Percentiles rank a stretch among this genome's conserved stretches.
Conservation (phyloP, 2,888 invertebrate genomes). For the Drosophila setosimentum region DNA sequence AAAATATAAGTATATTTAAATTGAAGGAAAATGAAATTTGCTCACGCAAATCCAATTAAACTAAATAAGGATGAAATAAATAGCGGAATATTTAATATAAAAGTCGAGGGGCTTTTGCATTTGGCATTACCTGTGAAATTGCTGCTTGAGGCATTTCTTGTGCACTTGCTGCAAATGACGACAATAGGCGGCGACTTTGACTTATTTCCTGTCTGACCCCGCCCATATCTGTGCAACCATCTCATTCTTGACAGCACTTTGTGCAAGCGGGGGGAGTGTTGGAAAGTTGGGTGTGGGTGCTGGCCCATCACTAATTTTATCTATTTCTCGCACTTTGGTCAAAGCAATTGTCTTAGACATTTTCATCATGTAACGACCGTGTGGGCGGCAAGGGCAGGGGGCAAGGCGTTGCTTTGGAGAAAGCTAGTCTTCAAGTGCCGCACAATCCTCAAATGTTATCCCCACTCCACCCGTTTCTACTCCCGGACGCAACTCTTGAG, state of each 20-base stretch:
- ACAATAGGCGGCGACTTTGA: constrained; percentile 50
- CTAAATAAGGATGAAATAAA: constrained; percentile 47
- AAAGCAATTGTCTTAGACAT: constrained; percentile 78
- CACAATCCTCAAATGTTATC: constrained; percentile 41
- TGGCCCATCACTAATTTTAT: constrained; percentile 76
- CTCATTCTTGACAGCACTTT: constrained; percentile 36
- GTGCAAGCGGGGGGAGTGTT: not conserved
- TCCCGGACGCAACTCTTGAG: constrained; percentile 53
- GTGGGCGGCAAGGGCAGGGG: not conserved
- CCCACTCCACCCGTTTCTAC: constrained; percentile 7
- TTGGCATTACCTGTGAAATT: constrained; percentile 40
- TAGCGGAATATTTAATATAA: constrained; percentile 52
- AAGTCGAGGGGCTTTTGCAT: constrained; percentile 48
- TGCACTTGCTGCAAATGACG: constrained; percentile 41
- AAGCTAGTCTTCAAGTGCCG: constrained; percentile 30
- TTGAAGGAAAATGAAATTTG: constrained; percentile 28
- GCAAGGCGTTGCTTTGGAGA: not conserved
- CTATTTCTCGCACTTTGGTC: constrained; percentile 80
- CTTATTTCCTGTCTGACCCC: constrained; percentile 1
- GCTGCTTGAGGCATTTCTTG: constrained; percentile 31
- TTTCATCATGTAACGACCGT: constrained; percentile 62
- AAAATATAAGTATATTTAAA: constrained; percentile 22
- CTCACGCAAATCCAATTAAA: constrained; percentile 61
- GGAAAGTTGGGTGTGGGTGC: constrained; percentile 6
- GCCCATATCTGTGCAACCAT: not conserved